Evolutionary conservation across 2,888 invertebrate genomes (phyloP).

Genomic region (Ornithoptera priamus): DNA sequence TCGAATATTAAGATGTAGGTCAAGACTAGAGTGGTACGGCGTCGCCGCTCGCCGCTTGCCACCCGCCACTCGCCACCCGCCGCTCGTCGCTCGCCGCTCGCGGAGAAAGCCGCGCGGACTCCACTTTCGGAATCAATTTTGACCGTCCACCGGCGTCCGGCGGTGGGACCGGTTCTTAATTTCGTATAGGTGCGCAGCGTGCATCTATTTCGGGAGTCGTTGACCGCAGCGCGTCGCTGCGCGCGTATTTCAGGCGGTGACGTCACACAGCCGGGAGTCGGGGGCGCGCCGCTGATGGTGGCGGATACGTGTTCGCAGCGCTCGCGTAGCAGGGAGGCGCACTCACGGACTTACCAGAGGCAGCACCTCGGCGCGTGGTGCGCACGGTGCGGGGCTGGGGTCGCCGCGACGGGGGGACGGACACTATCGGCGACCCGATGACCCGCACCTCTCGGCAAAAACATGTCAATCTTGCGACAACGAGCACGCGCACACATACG

Average conservation of each 20-base stretch:
- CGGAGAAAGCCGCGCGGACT: constrained; percentile 71
- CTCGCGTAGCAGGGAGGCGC: background rate
- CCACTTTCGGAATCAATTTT: constrained; percentile 75
- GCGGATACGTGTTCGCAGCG: background rate
- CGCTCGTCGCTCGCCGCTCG: constrained; percentile 24
- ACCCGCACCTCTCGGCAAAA: constrained; percentile 29
- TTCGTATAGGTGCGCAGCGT: constrained; percentile 66
- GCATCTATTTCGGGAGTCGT: constrained; percentile 79
- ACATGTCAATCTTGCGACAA: constrained; percentile 25
- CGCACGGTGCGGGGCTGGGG: constrained; percentile 1
- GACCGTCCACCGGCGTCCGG: constrained; percentile 52
- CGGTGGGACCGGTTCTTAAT: constrained; percentile 70
- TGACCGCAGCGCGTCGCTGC: constrained; percentile 59
- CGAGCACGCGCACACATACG: background rate
- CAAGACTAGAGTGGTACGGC: constrained; percentile 50
- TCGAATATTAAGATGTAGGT: constrained; percentile 60
- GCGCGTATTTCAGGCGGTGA: constrained; percentile 62
- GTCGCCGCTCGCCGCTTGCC: constrained; percentile 24
- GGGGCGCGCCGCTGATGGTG: constrained; percentile 46
- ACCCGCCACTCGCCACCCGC: constrained; percentile 21
- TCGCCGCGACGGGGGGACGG: constrained; percentile 23
- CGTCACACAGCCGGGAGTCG: constrained; percentile 50
- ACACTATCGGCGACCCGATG: constrained; percentile 32
- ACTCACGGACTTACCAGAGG: too few relatives aligned
- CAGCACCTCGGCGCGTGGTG: constrained; percentile 1